Evolutionary conservation across 2,888 invertebrate genomes (phyloP).

Genomic region (Hemithea aestivaria): DNA sequence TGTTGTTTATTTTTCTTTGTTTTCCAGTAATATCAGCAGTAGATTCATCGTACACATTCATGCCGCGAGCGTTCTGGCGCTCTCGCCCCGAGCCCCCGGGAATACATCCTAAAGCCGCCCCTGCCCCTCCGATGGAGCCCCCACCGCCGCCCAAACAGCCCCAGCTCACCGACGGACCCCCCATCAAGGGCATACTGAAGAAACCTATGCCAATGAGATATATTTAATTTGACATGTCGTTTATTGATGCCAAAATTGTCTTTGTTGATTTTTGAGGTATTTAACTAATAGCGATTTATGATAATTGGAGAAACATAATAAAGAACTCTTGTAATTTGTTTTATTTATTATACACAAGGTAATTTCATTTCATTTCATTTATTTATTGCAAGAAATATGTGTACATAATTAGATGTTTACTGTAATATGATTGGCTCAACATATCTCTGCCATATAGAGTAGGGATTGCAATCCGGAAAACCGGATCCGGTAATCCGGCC

Average conservation of each 20-base stretch:
- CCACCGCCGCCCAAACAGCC: conserved; percentile 45
- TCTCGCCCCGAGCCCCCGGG: conserved; percentile 31
- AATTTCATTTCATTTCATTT: too few species aligned
- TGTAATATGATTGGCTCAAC: too few species aligned
- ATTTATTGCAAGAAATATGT: too few species aligned
- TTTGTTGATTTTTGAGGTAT: too few species aligned
- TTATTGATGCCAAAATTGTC: not conserved
- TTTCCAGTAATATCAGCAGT: conserved; percentile 51
- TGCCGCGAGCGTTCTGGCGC: conserved; percentile 55
- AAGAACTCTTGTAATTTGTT: too few species aligned
- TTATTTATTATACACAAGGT: too few species aligned
- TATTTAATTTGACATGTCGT: conserved; percentile 37
- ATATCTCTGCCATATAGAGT: too few species aligned
- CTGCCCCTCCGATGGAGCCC: conserved; percentile 47
- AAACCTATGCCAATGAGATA: conserved; percentile 74
- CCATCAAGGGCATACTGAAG: conserved; percentile 67
- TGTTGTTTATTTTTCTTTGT: conserved; percentile 1
- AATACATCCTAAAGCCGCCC: conserved; percentile 35
- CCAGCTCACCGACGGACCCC: conserved; percentile 23
- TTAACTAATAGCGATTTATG: not conserved
- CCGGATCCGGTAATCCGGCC: too few species aligned
- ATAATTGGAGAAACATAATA: not conserved
- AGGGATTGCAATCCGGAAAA: too few species aligned
- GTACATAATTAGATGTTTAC: too few species aligned
- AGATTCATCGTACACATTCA: conserved; percentile 58